phyloP scores from a whole-genome alignment of 1,140 invertebrate genomes.

The Trichoplusia ni region DNA sequence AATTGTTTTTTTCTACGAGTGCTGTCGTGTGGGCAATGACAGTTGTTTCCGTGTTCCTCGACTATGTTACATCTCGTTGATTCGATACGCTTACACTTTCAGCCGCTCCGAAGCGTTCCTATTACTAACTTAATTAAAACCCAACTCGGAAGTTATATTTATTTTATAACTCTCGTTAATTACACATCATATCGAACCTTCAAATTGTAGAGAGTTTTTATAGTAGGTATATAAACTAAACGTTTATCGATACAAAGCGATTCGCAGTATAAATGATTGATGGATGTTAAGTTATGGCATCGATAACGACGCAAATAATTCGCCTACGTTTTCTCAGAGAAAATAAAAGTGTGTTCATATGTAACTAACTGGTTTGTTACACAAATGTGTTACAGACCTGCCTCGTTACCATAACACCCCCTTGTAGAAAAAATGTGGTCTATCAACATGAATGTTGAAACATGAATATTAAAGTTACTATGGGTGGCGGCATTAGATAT shows the following conservation, averaged over 20 bases:
- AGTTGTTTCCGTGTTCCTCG: no score
- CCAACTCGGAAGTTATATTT: not conserved
- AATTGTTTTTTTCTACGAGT: no score
- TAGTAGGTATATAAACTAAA: not conserved
- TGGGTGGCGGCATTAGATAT: not conserved
- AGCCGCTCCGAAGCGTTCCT: not conserved
- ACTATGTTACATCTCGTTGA: constrained; percentile 3
- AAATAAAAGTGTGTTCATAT: not conserved
- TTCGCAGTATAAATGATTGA: not conserved
- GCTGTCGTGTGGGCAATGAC: no score
- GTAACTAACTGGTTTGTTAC: constrained; percentile 19
- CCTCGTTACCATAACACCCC: constrained; percentile 20
- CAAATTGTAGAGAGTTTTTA: no score
- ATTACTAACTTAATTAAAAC: not conserved
- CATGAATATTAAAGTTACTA: not conserved
- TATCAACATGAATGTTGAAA: constrained; percentile 17
- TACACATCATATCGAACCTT: no score
- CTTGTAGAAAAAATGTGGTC: not conserved
- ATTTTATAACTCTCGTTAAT: no score
- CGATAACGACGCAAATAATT: not conserved
- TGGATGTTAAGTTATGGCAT: not conserved
- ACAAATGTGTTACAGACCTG: constrained; percentile 9
- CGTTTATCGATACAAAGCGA: not conserved
- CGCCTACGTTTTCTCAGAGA: not conserved
- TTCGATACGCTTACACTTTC: not conserved